Base-by-base conservation (phyloP, 1,140 invertebrate species). In the Neodiprion virginianus region DNA sequence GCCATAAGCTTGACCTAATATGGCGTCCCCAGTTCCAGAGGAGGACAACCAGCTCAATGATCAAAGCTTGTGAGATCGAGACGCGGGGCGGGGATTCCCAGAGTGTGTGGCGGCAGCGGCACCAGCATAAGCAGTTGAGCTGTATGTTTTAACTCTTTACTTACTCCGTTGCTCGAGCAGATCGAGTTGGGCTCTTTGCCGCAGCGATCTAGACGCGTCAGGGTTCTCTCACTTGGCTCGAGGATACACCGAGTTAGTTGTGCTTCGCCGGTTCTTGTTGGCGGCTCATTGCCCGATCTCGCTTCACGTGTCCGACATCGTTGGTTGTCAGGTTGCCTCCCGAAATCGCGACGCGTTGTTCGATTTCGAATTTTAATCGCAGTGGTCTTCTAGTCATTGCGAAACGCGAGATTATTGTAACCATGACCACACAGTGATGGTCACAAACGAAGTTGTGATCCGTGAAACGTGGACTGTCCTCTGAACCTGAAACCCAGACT, bases 1-100 rank as follows among this genome's bases (percentile, higher is more conserved):
- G 78, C 83, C 82, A 86, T 84, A 85, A 85, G 85, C 86, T 89
- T 89, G 83, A 86, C 88, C 87, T 88, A 89, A 89, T 89, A 89
- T 88, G 88, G 80, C 69, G 66, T 81, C 78, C 80, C 48, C 61
- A 28, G 72, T 67, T 28, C 72, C 78, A 78, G 80, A 78, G 80
- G 80, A 80, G 80, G 81, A 81, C 78, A 78, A 75, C 75, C 40
- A 74, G 71, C 69, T 81, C 80, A 40, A 40, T 40, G 28, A 40
- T 40, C 28, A 40, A 40, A 40, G 28, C 28, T 21, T 21, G 17
- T 40, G 28, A 40, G 28, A 40, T 40, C 28, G 11, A 12, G 53
- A 61, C 11, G 53, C n/a, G 53, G n/a, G 53, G 53, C 53, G 53
- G 53, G 53, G 53, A 61, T 61, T 61, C 53, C 53, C 28, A 4